A percentile compares a stretch with the other conserved stretches of the same genome.
Conservation (phyloP, 2,888 invertebrate genomes). For the Kuschelorhynchus macadamiae region DNA sequence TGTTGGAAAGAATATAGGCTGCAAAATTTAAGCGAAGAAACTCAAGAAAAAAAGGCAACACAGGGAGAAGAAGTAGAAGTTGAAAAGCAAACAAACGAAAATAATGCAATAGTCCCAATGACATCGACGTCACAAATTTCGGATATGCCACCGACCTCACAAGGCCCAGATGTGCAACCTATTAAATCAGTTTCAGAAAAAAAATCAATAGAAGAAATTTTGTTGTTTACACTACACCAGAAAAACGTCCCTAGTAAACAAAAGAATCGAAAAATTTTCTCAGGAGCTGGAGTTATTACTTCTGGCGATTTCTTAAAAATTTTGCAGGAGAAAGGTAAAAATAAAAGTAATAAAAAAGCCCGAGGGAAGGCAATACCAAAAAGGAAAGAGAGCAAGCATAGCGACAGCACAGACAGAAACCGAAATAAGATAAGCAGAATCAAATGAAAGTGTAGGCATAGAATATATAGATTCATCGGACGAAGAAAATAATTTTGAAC, state of each 20-base stretch:
- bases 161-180: slow-evolving; percentile 9
- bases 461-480: background rate
- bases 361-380: too few relatives aligned
- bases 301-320: slow-evolving; percentile 9
- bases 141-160: slow-evolving; percentile 6
- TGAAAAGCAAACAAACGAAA: slow-evolving; percentile 8
- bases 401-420: background rate
- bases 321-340: slow-evolving; percentile 11
- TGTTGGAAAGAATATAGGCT: slow-evolving; percentile 3
- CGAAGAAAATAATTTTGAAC: slow-evolving; percentile 1
- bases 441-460: slow-evolving; percentile 8
- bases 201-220: slow-evolving; percentile 12
- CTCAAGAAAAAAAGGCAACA: background rate
- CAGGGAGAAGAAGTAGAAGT: slow-evolving; percentile 8
- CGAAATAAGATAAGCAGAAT: background rate
- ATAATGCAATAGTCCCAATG: slow-evolving; percentile 15
- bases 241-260: slow-evolving; percentile 8
- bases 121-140: slow-evolving; percentile 5
- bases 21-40: background rate
- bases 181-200: slow-evolving; percentile 5
- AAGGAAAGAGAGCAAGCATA: background rate
- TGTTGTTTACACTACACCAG: slow-evolving; percentile 10
- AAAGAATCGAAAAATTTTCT: slow-evolving; percentile 7
- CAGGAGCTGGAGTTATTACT: slow-evolving; percentile 8
- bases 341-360: too few relatives aligned